Conservation (phyloP, 1,140 invertebrate genomes). For the Saccostrea echinata region DNA sequence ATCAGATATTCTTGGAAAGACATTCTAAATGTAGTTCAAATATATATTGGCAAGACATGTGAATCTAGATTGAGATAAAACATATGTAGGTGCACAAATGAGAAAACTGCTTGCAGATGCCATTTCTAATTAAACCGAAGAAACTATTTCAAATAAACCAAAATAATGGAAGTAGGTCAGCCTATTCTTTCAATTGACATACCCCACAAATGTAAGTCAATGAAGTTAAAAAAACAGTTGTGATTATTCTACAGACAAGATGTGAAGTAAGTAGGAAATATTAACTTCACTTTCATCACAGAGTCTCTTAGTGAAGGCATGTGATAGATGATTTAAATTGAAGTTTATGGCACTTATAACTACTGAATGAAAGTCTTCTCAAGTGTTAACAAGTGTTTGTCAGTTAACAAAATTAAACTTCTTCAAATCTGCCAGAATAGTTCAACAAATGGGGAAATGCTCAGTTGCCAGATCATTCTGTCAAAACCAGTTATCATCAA, state of each 20-base stretch:
- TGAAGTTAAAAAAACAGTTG: not conserved
- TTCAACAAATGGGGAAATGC: constrained; percentile 5
- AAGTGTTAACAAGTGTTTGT: constrained; percentile 34
- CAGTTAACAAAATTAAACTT: constrained; percentile 1
- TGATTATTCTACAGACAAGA: not conserved
- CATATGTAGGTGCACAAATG: constrained; percentile 19
- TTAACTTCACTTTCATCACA: not conserved
- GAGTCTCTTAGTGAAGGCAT: not conserved
- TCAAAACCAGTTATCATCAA: constrained; percentile 3
- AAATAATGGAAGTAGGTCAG: constrained; percentile 9
- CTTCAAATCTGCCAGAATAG: constrained; percentile 16
- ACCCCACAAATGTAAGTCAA: not conserved
- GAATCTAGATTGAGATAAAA: not conserved
- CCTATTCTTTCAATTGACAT: not conserved
- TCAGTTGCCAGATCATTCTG: not conserved
- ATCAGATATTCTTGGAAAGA: not conserved
- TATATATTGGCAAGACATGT: constrained; percentile 5
- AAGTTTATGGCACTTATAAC: constrained; percentile 13
- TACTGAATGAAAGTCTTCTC: constrained; percentile 13
- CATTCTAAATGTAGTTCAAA: constrained; percentile 1
- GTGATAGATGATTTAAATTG: not conserved
- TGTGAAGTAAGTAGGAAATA: not conserved
- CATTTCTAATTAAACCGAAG: not conserved
- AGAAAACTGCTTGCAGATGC: constrained; percentile 16
- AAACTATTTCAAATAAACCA: constrained; percentile 10